These are phyloP conservation scores for Cydia pomonella DNA, from an alignment of 1,140 invertebrate species.

Conservation along the genomic window DNA sequence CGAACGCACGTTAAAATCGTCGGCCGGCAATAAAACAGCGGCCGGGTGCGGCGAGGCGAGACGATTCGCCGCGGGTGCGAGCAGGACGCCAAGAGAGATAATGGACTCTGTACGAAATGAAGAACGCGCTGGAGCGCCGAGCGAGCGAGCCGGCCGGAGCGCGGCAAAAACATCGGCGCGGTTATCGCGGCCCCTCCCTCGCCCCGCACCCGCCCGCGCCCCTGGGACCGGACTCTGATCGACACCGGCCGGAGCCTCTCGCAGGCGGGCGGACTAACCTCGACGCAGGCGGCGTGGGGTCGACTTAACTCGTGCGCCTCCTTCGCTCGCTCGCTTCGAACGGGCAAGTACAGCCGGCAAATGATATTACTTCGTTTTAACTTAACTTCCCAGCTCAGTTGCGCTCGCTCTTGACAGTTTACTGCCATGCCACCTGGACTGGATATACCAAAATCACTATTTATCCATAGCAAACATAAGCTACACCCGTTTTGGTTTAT, in stretches of 20 bases:
- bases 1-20: constrained; percentile 80
- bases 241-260: constrained; percentile 66
- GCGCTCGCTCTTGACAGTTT: constrained; percentile 55
- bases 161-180: constrained; percentile 75
- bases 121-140: constrained; percentile 71
- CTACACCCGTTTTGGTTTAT: too few relatives aligned
- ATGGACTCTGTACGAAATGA: constrained; percentile 76
- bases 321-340: constrained; percentile 50
- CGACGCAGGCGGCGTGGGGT: constrained; percentile 65
- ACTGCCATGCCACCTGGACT: constrained; percentile 36
- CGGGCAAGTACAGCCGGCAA: background rate
- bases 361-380: constrained; percentile 54
- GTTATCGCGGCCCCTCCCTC: constrained; percentile 63
- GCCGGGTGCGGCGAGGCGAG: constrained; percentile 76
- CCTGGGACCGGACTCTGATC: constrained; percentile 56
- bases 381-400: constrained; percentile 60
- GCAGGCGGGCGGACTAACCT: constrained; percentile 66
- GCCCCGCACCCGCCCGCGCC: constrained; percentile 43
- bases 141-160: constrained; percentile 69
- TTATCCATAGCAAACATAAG: background rate
- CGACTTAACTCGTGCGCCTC: constrained; percentile 50
- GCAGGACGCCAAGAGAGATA: constrained; percentile 66
- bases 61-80: constrained; percentile 67
- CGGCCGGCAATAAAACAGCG: constrained; percentile 79
- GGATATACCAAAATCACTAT: background rate